Evolutionary conservation across 2,113 vertebrate genomes (phyloP).

Genomic region (Python bivittatus): DNA sequence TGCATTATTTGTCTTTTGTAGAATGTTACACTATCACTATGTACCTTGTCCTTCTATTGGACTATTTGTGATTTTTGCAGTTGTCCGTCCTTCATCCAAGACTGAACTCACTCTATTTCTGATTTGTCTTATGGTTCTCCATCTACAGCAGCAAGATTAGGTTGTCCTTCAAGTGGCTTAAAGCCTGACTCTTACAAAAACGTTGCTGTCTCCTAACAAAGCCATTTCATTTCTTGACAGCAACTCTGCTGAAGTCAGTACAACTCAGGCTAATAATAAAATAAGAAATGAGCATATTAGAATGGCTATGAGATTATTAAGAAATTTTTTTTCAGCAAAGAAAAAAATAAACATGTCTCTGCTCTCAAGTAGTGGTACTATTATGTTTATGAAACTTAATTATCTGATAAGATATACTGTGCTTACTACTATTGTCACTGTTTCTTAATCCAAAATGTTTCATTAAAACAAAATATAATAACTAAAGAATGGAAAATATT

Average conservation of each 20-base stretch:
- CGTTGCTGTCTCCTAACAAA: neutral
- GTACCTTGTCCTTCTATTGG: neutral
- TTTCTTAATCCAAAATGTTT: constrained; percentile 80
- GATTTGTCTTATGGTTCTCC: neutral
- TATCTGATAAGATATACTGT: constrained; percentile 83
- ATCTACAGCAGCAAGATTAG: neutral
- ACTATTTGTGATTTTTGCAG: neutral
- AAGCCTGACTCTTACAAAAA: neutral
- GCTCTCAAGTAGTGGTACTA: constrained; percentile 65
- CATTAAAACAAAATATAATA: constrained; percentile 75
- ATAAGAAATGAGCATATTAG: neutral
- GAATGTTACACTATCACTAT: neutral
- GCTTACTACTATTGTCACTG: constrained; percentile 76
- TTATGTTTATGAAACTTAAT: constrained; percentile 85
- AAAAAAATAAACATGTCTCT: constrained; percentile 72
- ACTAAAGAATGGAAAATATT: constrained; percentile 72
- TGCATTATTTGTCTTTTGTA: neutral
- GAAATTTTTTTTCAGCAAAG: constrained; percentile 10
- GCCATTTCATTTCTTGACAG: neutral
- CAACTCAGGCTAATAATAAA: neutral
- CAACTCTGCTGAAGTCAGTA: neutral
- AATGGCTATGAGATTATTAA: neutral
- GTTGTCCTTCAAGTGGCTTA: neutral
- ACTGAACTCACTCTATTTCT: neutral
- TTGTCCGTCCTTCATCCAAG: neutral